Evolutionary conservation across 2,113 vertebrate species (phyloP).

Genomic region (Tor tambroides): DNA sequence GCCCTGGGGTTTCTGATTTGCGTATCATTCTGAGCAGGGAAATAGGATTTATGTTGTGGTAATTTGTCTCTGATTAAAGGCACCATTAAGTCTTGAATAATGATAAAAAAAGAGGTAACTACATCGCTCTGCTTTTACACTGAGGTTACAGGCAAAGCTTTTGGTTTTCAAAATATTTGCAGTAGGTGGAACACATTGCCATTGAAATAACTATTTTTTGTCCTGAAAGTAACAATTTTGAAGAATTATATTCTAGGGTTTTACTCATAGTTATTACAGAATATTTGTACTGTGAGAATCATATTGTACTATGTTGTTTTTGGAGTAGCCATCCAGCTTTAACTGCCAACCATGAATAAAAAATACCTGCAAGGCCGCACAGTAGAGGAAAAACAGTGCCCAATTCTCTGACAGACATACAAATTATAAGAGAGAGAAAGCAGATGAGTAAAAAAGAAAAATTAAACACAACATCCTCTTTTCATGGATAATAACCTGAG

Average conservation of each 20-base stretch:
- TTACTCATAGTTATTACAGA: conserved; percentile 13
- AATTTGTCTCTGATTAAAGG: conserved; percentile 60
- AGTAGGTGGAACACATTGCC: not conserved
- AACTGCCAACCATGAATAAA: not conserved
- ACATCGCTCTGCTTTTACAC: not conserved
- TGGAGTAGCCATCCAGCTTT: conserved; percentile 14
- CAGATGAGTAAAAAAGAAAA: not conserved
- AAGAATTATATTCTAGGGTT: conserved; percentile 32
- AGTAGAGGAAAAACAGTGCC: conserved; percentile 9
- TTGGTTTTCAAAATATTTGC: conserved; percentile 16
- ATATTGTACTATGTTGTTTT: conserved; percentile 17
- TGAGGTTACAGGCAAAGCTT: not conserved
- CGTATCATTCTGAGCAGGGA: conserved; percentile 36
- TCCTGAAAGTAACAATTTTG: not conserved
- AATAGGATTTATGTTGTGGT: conserved; percentile 61
- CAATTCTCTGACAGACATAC: not conserved
- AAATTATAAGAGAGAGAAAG: not conserved
- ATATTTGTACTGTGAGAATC: conserved; percentile 38
- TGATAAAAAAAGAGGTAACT: conserved; percentile 31
- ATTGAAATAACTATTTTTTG: not conserved
- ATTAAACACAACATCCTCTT: conserved; percentile 28
- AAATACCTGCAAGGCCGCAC: conserved; percentile 19
- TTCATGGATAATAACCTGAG: conserved; percentile 16
- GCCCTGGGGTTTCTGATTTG: conserved; percentile 30
- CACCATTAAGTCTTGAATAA: conserved; percentile 49